Base-by-base conservation (phyloP, 2,888 invertebrate species). In the Chrysodeixis includens region DNA sequence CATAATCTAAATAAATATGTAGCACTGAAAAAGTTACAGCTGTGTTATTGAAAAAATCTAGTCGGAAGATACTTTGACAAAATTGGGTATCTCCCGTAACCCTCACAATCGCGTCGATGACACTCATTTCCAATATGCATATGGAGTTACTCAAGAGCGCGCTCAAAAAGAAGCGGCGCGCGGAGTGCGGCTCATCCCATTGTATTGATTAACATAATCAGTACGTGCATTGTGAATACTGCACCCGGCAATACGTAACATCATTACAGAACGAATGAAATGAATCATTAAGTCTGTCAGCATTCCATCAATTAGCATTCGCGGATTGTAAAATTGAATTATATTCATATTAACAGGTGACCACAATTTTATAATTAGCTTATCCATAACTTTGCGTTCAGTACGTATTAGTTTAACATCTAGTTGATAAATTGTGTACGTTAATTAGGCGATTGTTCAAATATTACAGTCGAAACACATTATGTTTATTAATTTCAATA, bases 291-390 rank as follows among this genome's bases (percentile, higher is more conserved):
- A 84, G 83, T 83, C 84, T 83, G 83, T 85, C 86, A 78, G 84
- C 80, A 83, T 84, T 88, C 81, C 84, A 86, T 88, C 85, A 88
- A 89, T 89, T 88, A 89, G 82, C 81, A 81, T 80, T 85, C 83
- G 84, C 86, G 68, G 54, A 74, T 69, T 73, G 70, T 69, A 62
- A 65, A 81, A 79, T 74, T 70, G 52, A 76, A 74, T 79, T 71
- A 76, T 66, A 63, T 66, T 62, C 66, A 68, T 63, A 68, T 80
- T 71, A 74, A 78, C 62, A 71, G 49, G 22, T 71, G 64, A 67
- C 62, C 70, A 72, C 68, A 76, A 62, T 74, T 72, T 74, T 67
- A 77, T 76, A 76, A 76, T 74, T 59, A 76, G 74, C 77, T 72
- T 72, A 76, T 51, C 30, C 67, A 76, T 72, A 72, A 74, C 62